These are phyloP conservation scores for Flabesymbios commensalis DNA, from an alignment of 2,888 invertebrate genomes.

Conservation along the genomic window DNA sequence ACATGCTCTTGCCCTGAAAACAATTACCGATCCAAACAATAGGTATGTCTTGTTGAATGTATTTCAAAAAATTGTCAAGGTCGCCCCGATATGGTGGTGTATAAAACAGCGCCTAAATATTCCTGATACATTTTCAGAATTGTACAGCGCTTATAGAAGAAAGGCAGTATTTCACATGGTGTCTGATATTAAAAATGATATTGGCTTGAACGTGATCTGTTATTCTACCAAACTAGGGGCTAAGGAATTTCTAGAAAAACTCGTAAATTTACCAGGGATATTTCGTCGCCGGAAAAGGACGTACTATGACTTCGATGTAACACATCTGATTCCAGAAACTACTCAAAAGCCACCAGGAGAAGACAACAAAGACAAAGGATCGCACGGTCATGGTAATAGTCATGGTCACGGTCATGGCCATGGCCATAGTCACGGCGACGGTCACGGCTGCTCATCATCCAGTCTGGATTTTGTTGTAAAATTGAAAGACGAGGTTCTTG, in stretches of 20 bases:
- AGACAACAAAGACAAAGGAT: not conserved
- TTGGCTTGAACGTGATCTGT: constrained; percentile 43
- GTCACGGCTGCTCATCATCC: too few species aligned
- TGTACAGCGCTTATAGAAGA: constrained; percentile 31
- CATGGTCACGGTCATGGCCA: not conserved
- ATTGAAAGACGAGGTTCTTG: constrained; percentile 38
- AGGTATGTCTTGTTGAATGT: constrained; percentile 30
- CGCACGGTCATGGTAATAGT: not conserved
- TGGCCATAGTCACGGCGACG: not conserved
- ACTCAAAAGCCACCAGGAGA: too few species aligned
- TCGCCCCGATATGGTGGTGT: constrained; percentile 48
- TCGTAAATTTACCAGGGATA: constrained; percentile 45
- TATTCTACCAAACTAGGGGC: constrained; percentile 46
- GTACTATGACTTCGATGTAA: constrained; percentile 45
- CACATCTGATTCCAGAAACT: constrained; percentile 35
- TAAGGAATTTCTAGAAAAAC: constrained; percentile 40
- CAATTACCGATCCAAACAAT: constrained; percentile 31
- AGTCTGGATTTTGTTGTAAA: constrained; percentile 50
- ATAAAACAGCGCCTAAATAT: constrained; percentile 37
- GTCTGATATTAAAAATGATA: constrained; percentile 42
- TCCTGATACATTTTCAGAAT: constrained; percentile 40
- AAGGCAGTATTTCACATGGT: constrained; percentile 43
- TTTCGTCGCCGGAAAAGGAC: constrained; percentile 44
- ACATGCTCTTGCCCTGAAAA: constrained; percentile 43
- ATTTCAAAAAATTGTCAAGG: constrained; percentile 16